These are phyloP conservation scores for Tapirus terrestris DNA, from an alignment of 2,113 vertebrate species.

Conservation along the genomic window DNA sequence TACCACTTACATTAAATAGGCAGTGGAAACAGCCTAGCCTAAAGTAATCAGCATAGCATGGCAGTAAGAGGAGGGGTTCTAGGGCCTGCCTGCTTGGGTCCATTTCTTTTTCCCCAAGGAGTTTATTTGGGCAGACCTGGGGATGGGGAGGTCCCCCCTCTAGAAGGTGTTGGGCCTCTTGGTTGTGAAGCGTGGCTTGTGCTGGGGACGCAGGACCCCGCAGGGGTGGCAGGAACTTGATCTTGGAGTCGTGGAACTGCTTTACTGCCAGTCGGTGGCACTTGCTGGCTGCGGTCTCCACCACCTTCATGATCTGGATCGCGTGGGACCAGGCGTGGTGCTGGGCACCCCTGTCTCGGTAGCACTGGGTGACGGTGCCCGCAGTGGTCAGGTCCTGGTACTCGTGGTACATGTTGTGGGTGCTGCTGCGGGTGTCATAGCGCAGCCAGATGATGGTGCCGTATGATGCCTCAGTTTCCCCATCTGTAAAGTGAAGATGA, in stretches of 20 bases:
- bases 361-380: constrained; percentile 98
- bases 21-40: background rate
- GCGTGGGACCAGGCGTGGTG: too few relatives aligned
- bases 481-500: background rate
- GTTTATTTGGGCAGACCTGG: too few relatives aligned
- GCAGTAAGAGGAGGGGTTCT: background rate
- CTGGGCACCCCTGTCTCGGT: too few relatives aligned
- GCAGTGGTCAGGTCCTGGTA: constrained; percentile 97
- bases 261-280: too few relatives aligned
- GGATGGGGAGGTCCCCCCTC: too few relatives aligned
- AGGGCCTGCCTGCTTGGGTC: background rate
- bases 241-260: too few relatives aligned
- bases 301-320: too few relatives aligned
- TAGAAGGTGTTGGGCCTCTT: too few relatives aligned
- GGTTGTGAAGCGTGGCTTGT: too few relatives aligned
- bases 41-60: background rate
- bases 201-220: too few relatives aligned
- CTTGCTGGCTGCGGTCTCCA: too few relatives aligned
- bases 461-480: background rate
- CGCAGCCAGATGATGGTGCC: constrained; percentile 93
- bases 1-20: background rate
- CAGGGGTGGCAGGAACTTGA: too few relatives aligned
- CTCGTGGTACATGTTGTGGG: constrained; percentile 99
- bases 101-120: background rate
- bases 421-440: constrained; percentile 97